These are phyloP conservation scores for Micrasema longulum DNA, from an alignment of 1,140 invertebrate genomes.

Conservation along the genomic window DNA sequence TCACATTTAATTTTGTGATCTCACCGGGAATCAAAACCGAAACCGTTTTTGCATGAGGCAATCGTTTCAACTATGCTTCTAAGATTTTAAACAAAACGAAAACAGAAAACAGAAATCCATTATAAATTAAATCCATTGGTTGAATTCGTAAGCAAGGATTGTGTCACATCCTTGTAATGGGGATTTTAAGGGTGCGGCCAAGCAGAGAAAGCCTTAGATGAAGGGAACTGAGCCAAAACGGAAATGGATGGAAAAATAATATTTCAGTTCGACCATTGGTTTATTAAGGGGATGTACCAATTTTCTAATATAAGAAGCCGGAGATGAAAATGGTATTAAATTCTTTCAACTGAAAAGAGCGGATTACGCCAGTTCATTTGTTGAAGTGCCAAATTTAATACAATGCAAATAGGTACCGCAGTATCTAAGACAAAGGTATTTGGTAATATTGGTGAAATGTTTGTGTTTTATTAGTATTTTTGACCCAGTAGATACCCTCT, in stretches of 20 bases:
- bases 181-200: constrained; percentile 27
- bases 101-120: too few relatives aligned
- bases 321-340: constrained; percentile 33
- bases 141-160: neutral
- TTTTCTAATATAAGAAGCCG: constrained; percentile 31
- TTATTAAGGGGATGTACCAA: constrained; percentile 40
- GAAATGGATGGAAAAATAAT: constrained; percentile 51
- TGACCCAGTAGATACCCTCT: too few relatives aligned
- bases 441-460: too few relatives aligned
- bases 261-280: constrained; percentile 46
- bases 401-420: too few relatives aligned
- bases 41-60: too few relatives aligned
- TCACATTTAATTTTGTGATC: too few relatives aligned
- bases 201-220: constrained; percentile 31
- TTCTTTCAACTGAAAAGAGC: constrained; percentile 27
- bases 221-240: constrained; percentile 44
- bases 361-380: constrained; percentile 10
- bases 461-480: too few relatives aligned
- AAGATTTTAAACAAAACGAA: too few relatives aligned
- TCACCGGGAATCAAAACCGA: too few relatives aligned
- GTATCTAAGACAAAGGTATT: too few relatives aligned
- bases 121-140: too few relatives aligned
- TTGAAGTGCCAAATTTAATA: constrained; percentile 11
- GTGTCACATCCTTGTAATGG: constrained; percentile 19
- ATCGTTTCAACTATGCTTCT: too few relatives aligned